Conservation (phyloP, 2,888 invertebrate genomes). For the Diadegma fenestrale region DNA sequence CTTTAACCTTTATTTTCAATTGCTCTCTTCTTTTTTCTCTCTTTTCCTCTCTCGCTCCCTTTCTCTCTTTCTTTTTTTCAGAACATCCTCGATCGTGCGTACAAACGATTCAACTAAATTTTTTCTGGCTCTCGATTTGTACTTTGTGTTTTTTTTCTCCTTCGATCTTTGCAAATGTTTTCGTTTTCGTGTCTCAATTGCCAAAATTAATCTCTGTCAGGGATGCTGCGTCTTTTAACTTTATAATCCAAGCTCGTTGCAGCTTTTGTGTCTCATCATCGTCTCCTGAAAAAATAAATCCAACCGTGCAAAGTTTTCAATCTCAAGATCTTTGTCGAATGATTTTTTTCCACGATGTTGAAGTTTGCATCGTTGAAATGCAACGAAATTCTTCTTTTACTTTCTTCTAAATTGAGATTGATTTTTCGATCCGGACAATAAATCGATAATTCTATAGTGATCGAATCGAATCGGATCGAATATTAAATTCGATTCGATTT, state of each 20-base stretch:
- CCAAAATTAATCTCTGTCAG: not conserved
- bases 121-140: conserved; percentile 13
- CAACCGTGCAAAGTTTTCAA: not conserved
- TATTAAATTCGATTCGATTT: no score
- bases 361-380: no score
- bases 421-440: no score
- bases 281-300: conserved; percentile 38
- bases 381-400: no score
- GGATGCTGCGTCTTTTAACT: not conserved
- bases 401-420: no score
- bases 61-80: not conserved
- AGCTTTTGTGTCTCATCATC: conserved; percentile 28
- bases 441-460: no score
- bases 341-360: not conserved
- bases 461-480: no score
- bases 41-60: not conserved
- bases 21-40: conserved; percentile 7
- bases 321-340: not conserved
- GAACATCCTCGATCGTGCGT: conserved; percentile 26
- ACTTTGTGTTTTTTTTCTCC: not conserved
- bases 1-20: conserved; percentile 65
- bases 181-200: conserved; percentile 17
- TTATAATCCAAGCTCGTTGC: not conserved
- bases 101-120: not conserved
- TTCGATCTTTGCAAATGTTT: conserved; percentile 12